Evolutionary conservation across 2,888 invertebrate species (phyloP).

Genomic region (Tachina fera): DNA sequence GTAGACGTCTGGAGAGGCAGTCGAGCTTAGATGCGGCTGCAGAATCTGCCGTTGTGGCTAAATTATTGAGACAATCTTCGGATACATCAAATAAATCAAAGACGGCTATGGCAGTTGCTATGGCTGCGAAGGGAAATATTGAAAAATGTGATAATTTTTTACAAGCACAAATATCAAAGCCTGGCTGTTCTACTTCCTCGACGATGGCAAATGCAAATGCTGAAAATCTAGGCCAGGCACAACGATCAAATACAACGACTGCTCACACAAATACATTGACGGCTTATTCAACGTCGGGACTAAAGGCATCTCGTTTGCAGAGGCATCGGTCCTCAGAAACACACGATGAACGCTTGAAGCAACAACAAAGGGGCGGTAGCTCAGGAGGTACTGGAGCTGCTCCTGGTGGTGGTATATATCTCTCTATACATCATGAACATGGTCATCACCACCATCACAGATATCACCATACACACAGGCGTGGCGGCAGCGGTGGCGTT

Average conservation of each 20-base stretch:
- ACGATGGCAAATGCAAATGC: conserved; percentile 68
- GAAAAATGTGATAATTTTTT: conserved; percentile 76
- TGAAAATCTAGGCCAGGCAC: conserved; percentile 62
- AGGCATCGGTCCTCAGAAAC: conserved; percentile 82
- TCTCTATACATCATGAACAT: conserved; percentile 79
- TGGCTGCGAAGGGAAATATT: conserved; percentile 55
- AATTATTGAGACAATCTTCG: conserved; percentile 77
- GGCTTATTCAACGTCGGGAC: conserved; percentile 76
- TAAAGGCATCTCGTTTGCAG: conserved; percentile 80
- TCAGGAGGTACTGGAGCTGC: conserved; percentile 32
- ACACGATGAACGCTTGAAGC: conserved; percentile 81
- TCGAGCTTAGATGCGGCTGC: conserved; percentile 79
- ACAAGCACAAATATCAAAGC: conserved; percentile 75
- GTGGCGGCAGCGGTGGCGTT: conserved; percentile 74
- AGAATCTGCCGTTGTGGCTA: conserved; percentile 75
- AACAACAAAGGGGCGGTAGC: conserved; percentile 74
- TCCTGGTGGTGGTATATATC: conserved; percentile 74
- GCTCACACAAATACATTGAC: conserved; percentile 21
- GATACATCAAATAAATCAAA: conserved; percentile 75
- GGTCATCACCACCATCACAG: conserved; percentile 75
- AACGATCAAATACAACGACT: conserved; percentile 69
- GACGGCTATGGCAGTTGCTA: conserved; percentile 28
- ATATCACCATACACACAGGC: conserved; percentile 71
- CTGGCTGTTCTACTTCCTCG: conserved; percentile 51
- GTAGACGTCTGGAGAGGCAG: conserved; percentile 79